phyloP scores from a whole-genome alignment of 2,888 invertebrate genomes.

The Orchesellides sinensis region DNA sequence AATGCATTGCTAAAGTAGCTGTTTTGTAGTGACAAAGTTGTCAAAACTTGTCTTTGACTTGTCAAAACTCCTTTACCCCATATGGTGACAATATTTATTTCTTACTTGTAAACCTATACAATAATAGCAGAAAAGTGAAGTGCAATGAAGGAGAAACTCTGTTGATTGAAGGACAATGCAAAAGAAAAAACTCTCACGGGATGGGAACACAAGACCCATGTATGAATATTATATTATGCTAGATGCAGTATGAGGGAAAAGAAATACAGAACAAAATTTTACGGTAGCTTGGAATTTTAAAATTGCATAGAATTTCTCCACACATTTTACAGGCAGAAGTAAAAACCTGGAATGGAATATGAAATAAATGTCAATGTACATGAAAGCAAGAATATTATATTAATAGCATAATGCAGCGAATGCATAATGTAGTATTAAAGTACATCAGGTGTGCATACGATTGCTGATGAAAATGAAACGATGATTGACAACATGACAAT shows the following conservation, averaged over 20 bases:
- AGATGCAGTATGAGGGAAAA: background rate
- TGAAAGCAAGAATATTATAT: background rate
- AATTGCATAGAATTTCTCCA: background rate
- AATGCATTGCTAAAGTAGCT: too few species aligned
- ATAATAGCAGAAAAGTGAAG: background rate
- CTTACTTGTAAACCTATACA: background rate
- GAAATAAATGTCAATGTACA: background rate
- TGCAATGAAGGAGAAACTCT: background rate
- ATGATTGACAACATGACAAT: conserved; percentile 34
- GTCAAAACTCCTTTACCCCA: conserved; percentile 33
- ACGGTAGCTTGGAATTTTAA: background rate
- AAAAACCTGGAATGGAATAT: background rate
- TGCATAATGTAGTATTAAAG: too few species aligned
- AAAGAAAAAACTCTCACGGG: background rate
- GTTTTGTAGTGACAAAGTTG: conserved; percentile 54
- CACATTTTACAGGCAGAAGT: background rate
- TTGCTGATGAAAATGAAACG: conserved; percentile 19
- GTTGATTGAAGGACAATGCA: conserved; percentile 24
- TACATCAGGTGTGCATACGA: conserved; percentile 4
- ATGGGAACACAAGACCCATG: background rate
- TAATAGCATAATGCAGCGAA: background rate
- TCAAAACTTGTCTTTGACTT: conserved; percentile 54
- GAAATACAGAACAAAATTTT: background rate
- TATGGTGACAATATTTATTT: background rate
- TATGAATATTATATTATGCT: background rate